These are phyloP conservation scores for Aethina tumida DNA, from an alignment of 1,140 invertebrate species.

Conservation along the genomic window DNA sequence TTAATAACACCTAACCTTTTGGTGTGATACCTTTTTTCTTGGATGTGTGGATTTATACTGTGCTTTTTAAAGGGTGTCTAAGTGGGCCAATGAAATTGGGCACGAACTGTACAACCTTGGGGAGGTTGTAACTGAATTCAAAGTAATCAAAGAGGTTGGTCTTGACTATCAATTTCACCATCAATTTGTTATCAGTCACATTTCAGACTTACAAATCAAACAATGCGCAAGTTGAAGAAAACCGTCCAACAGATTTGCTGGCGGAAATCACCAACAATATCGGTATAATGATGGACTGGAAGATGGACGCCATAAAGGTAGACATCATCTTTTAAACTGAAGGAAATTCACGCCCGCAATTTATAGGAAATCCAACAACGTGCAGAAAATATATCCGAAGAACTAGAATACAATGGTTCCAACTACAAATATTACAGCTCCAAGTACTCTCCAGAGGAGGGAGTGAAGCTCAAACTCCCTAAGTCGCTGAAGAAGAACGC, in stretches of 20 bases:
- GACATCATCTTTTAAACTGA: slow-evolving; percentile 11
- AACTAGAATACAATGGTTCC: slow-evolving; percentile 33
- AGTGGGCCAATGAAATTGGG: slow-evolving; percentile 32
- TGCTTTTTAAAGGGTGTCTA: slow-evolving; percentile 29
- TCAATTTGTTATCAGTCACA: slow-evolving; percentile 5
- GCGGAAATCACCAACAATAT: slow-evolving; percentile 63
- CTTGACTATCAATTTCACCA: slow-evolving; percentile 5
- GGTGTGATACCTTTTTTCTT: slow-evolving; percentile 6
- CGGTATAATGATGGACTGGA: slow-evolving; percentile 64
- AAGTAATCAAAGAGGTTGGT: slow-evolving; percentile 29
- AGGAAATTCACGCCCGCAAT: slow-evolving; percentile 7
- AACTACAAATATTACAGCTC: slow-evolving; percentile 53
- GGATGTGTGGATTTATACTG: too few relatives aligned
- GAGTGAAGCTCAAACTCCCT: slow-evolving; percentile 26
- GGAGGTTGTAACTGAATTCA: slow-evolving; percentile 27
- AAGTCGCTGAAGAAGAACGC: slow-evolving; percentile 35
- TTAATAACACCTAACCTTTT: background rate
- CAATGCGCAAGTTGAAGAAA: slow-evolving; percentile 61
- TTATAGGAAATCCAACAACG: slow-evolving; percentile 57
- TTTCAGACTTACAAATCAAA: slow-evolving; percentile 62
- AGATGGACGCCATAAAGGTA: slow-evolving; percentile 73
- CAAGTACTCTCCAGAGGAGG: slow-evolving; percentile 49
- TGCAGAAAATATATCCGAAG: slow-evolving; percentile 46
- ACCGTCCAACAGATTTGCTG: slow-evolving; percentile 64
- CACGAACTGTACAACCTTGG: slow-evolving; percentile 29